phyloP scores from a whole-genome alignment of 2,113 vertebrate genomes.

The Eolophus roseicapilla region DNA sequence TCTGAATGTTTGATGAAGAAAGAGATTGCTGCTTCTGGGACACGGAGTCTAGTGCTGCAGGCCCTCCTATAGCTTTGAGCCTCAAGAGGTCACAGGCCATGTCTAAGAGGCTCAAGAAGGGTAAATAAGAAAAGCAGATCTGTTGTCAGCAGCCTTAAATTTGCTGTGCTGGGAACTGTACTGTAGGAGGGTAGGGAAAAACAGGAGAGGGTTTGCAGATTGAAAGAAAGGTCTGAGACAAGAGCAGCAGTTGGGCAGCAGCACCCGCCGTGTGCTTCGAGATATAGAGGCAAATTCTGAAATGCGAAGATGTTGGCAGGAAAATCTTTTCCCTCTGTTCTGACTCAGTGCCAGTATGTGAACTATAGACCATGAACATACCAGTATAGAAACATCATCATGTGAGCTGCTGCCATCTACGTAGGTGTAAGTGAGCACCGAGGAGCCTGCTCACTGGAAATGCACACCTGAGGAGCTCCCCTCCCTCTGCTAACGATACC shows the following conservation, averaged over 20 bases:
- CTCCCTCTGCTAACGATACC: not conserved
- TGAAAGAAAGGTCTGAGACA: not conserved
- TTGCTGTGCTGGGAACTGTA: not conserved
- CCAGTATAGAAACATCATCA: not conserved
- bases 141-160: not conserved
- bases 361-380: not conserved
- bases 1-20: not conserved
- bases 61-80: not conserved
- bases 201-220: not conserved
- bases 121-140: not conserved
- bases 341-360: not conserved
- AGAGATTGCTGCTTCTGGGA: not conserved
- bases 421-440: not conserved
- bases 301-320: not conserved
- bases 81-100: not conserved
- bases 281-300: not conserved
- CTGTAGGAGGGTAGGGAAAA: not conserved
- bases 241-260: not conserved
- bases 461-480: not conserved
- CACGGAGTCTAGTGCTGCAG: fast-evolving
- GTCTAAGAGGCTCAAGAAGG: not conserved
- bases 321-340: not conserved
- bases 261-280: not conserved
- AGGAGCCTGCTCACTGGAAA: not conserved
- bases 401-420: fast-evolving